A percentile compares a stretch with the other conserved stretches of the same genome.
These are phyloP conservation scores for Eospalax fontanierii DNA, from an alignment of 2,797 vertebrate species.

Conservation along the genomic window DNA sequence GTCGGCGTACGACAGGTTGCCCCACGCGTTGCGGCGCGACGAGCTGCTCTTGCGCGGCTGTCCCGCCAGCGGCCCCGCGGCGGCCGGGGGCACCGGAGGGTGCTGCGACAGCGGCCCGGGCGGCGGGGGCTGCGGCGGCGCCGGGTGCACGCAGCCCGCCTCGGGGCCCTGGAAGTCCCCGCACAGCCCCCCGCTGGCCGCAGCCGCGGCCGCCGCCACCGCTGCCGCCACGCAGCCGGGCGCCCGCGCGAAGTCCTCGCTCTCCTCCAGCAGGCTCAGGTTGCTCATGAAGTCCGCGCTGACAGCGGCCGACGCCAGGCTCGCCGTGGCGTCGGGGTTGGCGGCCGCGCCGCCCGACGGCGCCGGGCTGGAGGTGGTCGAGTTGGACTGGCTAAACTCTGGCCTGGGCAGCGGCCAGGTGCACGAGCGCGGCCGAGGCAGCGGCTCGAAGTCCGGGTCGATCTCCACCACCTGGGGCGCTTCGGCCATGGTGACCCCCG, in stretches of 20 bases:
- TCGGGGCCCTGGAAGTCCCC: slow-evolving; percentile 95
- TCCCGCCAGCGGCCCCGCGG: slow-evolving; percentile 91
- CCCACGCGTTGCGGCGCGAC: slow-evolving; percentile 97
- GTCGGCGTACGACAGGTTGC: slow-evolving; percentile 98
- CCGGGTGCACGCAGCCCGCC: slow-evolving; percentile 90
- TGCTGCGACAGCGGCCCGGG: slow-evolving; percentile 92
- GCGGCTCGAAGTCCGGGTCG: slow-evolving; percentile 98
- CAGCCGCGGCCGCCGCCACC: slow-evolving; percentile 88
- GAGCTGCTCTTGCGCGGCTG: slow-evolving; percentile 97
- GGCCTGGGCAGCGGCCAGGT: slow-evolving; percentile 98
- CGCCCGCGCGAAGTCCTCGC: slow-evolving; percentile 92
- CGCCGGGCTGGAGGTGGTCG: slow-evolving; percentile 95
- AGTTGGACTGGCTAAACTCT: slow-evolving; percentile 95
- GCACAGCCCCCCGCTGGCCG: slow-evolving; percentile 86
- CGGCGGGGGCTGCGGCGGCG: slow-evolving; percentile 89
- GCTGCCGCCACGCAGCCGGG: slow-evolving; percentile 85
- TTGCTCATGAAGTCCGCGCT: slow-evolving; percentile 93
- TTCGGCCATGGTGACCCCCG: slow-evolving; percentile 91
- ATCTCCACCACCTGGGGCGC: slow-evolving; percentile 96
- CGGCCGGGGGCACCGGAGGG: slow-evolving; percentile 91
- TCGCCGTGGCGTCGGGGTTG: slow-evolving; percentile 91
- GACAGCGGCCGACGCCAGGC: slow-evolving; percentile 86
- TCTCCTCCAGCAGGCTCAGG: slow-evolving; percentile 95
- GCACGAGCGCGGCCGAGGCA: slow-evolving; percentile 97
- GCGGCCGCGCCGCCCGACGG: slow-evolving; percentile 77